These are phyloP conservation scores for Mylabris sibirica DNA, from an alignment of 2,888 invertebrate species.

Conservation along the genomic window DNA sequence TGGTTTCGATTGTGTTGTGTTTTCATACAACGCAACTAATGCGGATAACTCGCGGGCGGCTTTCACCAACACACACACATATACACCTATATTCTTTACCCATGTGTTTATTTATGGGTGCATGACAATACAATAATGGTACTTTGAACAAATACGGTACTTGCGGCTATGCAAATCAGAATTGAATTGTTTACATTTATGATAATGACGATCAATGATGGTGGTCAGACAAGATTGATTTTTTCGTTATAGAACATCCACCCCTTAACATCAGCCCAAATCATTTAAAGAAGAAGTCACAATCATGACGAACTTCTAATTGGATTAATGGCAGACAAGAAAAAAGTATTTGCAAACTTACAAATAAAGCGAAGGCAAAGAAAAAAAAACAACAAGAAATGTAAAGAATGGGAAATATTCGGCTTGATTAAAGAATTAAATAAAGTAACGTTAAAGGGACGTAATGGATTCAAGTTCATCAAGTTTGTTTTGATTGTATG, in stretches of 20 bases:
- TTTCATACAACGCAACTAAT: conserved; percentile 55
- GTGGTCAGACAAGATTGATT: neutral
- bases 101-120: neutral
- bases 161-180: conserved; percentile 4
- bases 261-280: neutral
- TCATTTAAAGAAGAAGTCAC: neutral
- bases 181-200: no score
- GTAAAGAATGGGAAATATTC: conserved; percentile 33
- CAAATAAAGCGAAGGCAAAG: neutral
- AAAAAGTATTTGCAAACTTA: neutral
- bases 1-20: conserved; percentile 61
- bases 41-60: conserved; percentile 49
- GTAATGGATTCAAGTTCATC: conserved; percentile 48
- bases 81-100: neutral
- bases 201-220: no score
- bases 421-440: conserved; percentile 43
- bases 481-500: conserved; percentile 53
- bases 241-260: neutral
- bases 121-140: neutral
- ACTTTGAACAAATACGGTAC: neutral
- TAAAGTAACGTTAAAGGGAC: conserved; percentile 31
- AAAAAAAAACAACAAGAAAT: neutral
- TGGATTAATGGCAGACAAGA: neutral
- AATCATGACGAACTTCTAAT: conserved; percentile 8
- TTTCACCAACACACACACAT: conserved; percentile 20